Conservation (phyloP, 2,797 vertebrate species). For the Poecilia wingei region DNA sequence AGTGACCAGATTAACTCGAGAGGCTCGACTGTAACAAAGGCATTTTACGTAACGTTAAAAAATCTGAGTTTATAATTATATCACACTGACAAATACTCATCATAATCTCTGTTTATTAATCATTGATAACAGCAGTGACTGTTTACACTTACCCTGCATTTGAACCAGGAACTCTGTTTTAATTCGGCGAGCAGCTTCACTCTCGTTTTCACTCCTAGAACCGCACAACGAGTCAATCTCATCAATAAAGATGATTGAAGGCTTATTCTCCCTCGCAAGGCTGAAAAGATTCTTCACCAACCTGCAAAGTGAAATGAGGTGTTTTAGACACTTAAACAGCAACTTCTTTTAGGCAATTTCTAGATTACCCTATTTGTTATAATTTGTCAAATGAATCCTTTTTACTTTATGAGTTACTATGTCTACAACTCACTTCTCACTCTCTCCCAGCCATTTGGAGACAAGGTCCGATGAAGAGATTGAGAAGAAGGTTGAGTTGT, state of each 20-base stretch:
- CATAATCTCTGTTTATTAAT: neutral
- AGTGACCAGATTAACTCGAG: neutral
- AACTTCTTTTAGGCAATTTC: neutral
- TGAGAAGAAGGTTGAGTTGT: conserved; percentile 99
- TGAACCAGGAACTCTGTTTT: conserved; percentile 99
- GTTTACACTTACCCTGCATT: conserved; percentile 89
- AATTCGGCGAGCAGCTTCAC: conserved; percentile 95
- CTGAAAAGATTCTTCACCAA: conserved; percentile 96
- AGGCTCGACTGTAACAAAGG: neutral
- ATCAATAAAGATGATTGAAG: conserved; percentile 99
- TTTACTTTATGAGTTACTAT: neutral
- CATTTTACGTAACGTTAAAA: neutral
- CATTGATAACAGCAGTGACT: neutral
- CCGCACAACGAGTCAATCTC: conserved; percentile 97
- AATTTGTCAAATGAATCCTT: neutral
- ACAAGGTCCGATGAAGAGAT: conserved; percentile 97
- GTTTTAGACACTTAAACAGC: conserved; percentile 6
- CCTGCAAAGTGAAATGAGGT: conserved; percentile 68
- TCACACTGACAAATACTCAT: neutral
- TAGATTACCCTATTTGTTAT: neutral
- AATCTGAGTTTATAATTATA: neutral
- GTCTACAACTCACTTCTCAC: conserved; percentile 91
- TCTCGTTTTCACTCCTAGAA: conserved; percentile 98
- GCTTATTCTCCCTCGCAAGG: conserved; percentile 94
- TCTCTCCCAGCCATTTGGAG: conserved; percentile 98